Conservation (phyloP, 2,888 invertebrate genomes). For the Ophioninae sp. region DNA sequence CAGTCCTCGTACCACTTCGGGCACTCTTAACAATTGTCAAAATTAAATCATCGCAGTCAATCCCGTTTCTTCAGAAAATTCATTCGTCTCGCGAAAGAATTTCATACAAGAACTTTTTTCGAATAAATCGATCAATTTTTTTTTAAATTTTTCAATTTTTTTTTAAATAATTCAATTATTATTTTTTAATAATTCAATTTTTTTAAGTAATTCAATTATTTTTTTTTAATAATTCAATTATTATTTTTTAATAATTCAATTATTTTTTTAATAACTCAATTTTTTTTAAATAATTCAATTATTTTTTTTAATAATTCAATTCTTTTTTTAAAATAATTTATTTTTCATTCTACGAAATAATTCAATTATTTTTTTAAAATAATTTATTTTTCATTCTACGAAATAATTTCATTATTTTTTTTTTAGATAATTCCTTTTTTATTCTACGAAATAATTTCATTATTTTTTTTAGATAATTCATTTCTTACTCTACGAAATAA, state of each 20-base stretch:
- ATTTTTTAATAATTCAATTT: too few relatives aligned
- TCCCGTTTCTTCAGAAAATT: not conserved
- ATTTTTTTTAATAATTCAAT: not conserved
- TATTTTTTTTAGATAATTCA: too few relatives aligned
- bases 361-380: too few relatives aligned
- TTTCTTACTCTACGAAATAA: not conserved
- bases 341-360: not conserved
- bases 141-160: too few relatives aligned
- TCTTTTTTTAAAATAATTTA: not conserved
- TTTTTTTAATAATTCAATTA: too few relatives aligned
- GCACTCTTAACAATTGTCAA: conserved; percentile 36
- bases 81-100: not conserved
- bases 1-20: not conserved
- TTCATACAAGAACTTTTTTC: not conserved
- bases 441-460: too few relatives aligned
- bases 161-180: not conserved
- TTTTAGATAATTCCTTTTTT: too few relatives aligned
- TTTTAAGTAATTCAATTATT: too few relatives aligned
- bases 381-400: too few relatives aligned
- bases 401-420: too few relatives aligned
- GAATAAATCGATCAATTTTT: not conserved
- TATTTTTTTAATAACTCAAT: too few relatives aligned
- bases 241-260: too few relatives aligned
- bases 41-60: conserved; percentile 2
- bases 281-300: not conserved